Base-by-base conservation (phyloP, 2,888 invertebrate species). In the Microchrysa polita region DNA sequence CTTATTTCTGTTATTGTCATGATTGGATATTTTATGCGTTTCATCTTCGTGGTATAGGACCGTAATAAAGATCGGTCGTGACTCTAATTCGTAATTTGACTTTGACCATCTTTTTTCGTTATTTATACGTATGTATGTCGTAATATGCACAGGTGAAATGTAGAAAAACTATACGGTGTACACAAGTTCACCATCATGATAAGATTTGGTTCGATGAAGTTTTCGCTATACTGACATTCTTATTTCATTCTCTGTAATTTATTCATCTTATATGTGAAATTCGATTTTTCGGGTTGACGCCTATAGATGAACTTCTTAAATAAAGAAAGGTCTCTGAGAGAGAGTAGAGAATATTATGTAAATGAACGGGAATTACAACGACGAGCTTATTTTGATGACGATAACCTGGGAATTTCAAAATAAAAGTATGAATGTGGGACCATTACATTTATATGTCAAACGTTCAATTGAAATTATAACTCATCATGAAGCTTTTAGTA, bases 21-120 rank as follows among this genome's bases (percentile, higher is more conserved):
- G 75, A 75, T 75, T 75, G 75, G 75, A 75, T 75, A 75, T 75
- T 75, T 75, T 75, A 75, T 73, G 73, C 75, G 75, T 74, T 75
- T 75, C 75, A 75, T 75, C 73, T 71, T 48, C 27, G 73, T 60
- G 67, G 73, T 74, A 59, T 73, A 53, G 67, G 67, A 75, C 75
- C 75, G 75, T 75, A 73, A 75, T 75, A 75, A 75, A 75, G 73
- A 75, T 65, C 52, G 75, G 71, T 75, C 75, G 75, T 75, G 75
- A 75, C 75, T 75, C 60, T 72, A 73, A 75, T 75, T 71, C 75
- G 52, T 75, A 73, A 75, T 75, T 57, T 59, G 67, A 73, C 63
- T 75, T 60, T 57, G 63, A 71, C 65, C 61, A 69, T 69, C 57
- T 71, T 73, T 73, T 61, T 65, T 55, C 69, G 55, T 69, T 55